These are phyloP conservation scores for Plagodis dolabraria DNA, from an alignment of 2,888 invertebrate species.

Conservation along the genomic window DNA sequence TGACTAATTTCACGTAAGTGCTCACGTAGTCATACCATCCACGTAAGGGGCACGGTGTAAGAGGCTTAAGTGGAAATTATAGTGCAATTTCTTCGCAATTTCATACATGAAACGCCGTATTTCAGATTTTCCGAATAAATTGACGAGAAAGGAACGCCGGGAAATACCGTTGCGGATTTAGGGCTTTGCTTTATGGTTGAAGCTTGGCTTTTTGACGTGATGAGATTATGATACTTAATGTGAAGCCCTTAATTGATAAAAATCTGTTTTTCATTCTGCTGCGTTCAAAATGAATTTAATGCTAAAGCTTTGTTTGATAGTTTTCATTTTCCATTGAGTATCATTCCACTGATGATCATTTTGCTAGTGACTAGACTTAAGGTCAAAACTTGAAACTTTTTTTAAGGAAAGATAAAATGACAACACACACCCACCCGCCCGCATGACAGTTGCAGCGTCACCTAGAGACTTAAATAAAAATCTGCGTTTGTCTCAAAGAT, in stretches of 20 bases:
- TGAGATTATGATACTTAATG: neutral
- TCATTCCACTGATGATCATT: no score
- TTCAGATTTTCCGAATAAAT: conserved; percentile 39
- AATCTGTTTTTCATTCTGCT: no score
- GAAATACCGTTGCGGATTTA: conserved; percentile 27
- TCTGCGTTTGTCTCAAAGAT: no score
- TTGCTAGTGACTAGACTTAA: no score
- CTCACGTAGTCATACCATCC: conserved; percentile 59
- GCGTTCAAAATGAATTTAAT: no score
- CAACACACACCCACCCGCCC: no score
- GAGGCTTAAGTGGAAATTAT: conserved; percentile 61
- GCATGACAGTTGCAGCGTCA: no score
- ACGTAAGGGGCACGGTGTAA: conserved; percentile 51
- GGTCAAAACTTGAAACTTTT: no score
- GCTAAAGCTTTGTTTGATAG: no score
- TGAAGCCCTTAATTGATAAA: neutral
- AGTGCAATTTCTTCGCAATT: conserved; percentile 53
- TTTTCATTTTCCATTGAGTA: no score
- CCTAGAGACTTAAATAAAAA: no score
- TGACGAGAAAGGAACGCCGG: conserved; percentile 32
- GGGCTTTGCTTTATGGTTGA: conserved; percentile 9
- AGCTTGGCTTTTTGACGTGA: neutral
- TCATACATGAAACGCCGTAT: conserved; percentile 40
- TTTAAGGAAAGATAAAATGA: no score
- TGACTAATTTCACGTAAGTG: conserved; percentile 62